Conservation (phyloP, 2,888 invertebrate genomes). For the Chloromyia formosa region DNA sequence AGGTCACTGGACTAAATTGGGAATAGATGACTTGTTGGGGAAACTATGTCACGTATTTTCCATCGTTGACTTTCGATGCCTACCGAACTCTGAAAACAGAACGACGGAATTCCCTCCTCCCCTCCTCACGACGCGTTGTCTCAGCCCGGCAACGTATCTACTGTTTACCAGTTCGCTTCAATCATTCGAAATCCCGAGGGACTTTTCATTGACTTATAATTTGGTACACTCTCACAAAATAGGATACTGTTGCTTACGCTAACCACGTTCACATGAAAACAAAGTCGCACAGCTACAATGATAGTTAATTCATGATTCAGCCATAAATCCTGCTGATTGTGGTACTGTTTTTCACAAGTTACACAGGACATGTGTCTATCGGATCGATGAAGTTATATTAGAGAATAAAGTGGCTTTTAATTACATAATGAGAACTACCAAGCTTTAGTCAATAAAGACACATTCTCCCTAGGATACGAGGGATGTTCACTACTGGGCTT, state of each 20-base stretch:
- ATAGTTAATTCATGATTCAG: neutral
- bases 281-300: neutral
- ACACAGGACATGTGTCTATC: neutral
- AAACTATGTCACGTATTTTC: slow-evolving; percentile 4
- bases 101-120: no score
- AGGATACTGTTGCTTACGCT: neutral
- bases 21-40: neutral
- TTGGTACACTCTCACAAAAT: neutral
- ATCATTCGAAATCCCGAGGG: neutral
- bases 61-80: slow-evolving; percentile 14
- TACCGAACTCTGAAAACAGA: neutral
- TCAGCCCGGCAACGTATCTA: neutral
- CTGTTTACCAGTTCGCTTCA: neutral
- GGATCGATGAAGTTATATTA: neutral
- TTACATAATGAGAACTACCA: neutral
- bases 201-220: neutral
- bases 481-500: neutral
- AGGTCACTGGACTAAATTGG: slow-evolving; percentile 21
- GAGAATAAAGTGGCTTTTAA: neutral
- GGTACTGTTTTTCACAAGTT: neutral
- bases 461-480: neutral
- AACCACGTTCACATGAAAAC: neutral
- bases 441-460: neutral
- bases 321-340: neutral
- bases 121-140: no score